Evolutionary conservation across 2,113 vertebrate genomes (phyloP), one percentile per base, ranked within the genome.

Genomic region (Atherinomorus stipes): DNA sequence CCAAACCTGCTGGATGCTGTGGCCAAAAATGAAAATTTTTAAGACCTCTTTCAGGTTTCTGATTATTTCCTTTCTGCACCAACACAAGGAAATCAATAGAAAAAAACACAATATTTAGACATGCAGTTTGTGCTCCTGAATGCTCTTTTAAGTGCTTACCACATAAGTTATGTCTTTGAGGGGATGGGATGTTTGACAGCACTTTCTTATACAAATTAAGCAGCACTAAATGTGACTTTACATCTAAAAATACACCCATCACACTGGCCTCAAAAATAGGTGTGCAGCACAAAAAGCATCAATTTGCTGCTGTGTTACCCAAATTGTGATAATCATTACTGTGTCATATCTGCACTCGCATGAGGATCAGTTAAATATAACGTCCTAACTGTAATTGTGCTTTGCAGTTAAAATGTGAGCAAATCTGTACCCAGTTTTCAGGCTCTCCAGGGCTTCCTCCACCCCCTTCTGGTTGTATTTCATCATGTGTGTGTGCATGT

Each of bases 401-500:
- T 19, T 15, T 7, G 15, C 8, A n/a, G 56, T 64, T 37, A 6
- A 74, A 58, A 53, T 40, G 21, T 40, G 15, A 22, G 26, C 26
- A 23, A 66, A 59, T 79, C 69, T 56, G 73, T 90, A 99, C 98
- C 97, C 98, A 85, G 92, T 96, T 92, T 99, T 99, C 64, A 99
- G 96, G 91, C 97, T 99, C 87, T 93, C 91, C 34, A 99, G 95
- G 0, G 98, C 98, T 0, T 99, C 97, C 86, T 99, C 98, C 90
- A 99, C 98, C 0, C 97, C 96, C 79, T 96, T 97, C 92, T 99
- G 98, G 94, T 99, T 99, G 94, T 98, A 99, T 85, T 96, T 98
- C 88, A 96, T 94, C 98, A 99, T 99, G 94, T 99, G 97, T 6
- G 93, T 94, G 93, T 99, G 98, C 98, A 99, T 99, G 90, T 99